Conservation (phyloP, 2,888 invertebrate species). For the Alcis repandata region DNA sequence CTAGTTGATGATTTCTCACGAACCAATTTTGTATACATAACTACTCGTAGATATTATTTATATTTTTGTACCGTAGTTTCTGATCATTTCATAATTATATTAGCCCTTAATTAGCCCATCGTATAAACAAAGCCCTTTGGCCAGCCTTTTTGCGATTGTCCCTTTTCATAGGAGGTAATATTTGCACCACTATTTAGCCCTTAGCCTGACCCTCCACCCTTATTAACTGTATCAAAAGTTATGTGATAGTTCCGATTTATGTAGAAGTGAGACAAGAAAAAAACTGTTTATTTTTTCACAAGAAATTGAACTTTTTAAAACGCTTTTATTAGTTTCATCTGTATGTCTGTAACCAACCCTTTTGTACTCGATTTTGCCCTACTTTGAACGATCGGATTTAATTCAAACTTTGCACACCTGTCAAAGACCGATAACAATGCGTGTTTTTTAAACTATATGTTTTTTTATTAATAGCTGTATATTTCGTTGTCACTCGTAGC, state of each 20-base stretch:
- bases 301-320: too few species aligned
- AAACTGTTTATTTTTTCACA: background rate
- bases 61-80: background rate
- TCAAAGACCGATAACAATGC: too few species aligned
- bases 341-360: too few species aligned
- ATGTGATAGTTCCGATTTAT: slow-evolving; percentile 36
- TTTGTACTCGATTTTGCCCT: too few species aligned
- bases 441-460: too few species aligned
- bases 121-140: slow-evolving; percentile 15
- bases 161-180: slow-evolving; percentile 38
- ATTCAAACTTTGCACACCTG: too few species aligned
- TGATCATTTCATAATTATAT: background rate
- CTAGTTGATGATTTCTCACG: too few species aligned
- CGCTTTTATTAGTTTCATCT: too few species aligned
- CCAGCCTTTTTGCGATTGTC: slow-evolving; percentile 30
- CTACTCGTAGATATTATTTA: background rate
- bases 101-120: background rate
- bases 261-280: slow-evolving; percentile 25
- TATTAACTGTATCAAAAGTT: slow-evolving; percentile 48
- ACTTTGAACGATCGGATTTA: too few species aligned
- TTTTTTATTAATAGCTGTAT: too few species aligned
- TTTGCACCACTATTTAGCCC: slow-evolving; percentile 44
- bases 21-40: too few species aligned
- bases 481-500: too few species aligned
- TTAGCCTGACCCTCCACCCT: slow-evolving; percentile 43